These are phyloP conservation scores for Austrofundulus limnaeus DNA, from an alignment of 2,113 vertebrate species.

Conservation along the genomic window DNA sequence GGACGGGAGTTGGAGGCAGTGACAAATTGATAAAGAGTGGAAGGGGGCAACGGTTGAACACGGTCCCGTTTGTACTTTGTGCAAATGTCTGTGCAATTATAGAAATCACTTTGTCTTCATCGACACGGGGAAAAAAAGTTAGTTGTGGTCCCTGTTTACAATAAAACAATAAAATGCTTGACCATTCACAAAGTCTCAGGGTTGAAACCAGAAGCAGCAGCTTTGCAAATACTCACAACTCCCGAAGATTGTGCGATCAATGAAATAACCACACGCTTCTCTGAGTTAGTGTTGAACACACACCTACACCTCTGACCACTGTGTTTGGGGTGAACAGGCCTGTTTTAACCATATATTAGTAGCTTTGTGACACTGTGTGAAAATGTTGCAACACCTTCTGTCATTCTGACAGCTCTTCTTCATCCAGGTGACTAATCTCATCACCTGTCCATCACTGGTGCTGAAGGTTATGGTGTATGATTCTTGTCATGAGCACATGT, in stretches of 20 bases:
- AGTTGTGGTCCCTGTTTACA: background rate
- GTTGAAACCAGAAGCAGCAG: too few relatives aligned
- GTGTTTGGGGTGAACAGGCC: too few relatives aligned
- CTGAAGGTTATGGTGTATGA: background rate
- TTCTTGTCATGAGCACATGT: conserved; percentile 11
- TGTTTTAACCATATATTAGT: too few relatives aligned
- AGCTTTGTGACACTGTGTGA: conserved; percentile 7
- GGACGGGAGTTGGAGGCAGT: conserved; percentile 4
- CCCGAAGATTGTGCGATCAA: too few relatives aligned
- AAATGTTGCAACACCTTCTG: conserved; percentile 32
- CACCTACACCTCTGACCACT: too few relatives aligned
- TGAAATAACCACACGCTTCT: too few relatives aligned
- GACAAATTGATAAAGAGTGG: conserved; percentile 39
- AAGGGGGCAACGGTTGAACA: conserved; percentile 15
- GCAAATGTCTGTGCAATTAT: background rate
- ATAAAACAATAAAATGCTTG: too few relatives aligned
- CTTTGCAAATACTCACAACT: too few relatives aligned
- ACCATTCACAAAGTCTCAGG: too few relatives aligned
- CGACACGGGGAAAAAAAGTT: background rate
- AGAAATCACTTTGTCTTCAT: conserved; percentile 1
- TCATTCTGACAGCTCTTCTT: conserved; percentile 13
- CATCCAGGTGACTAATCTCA: conserved; percentile 34
- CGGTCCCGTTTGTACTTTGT: conserved; percentile 13
- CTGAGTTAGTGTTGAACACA: too few relatives aligned
- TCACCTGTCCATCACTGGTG: conserved; percentile 24